phyloP scores from a whole-genome alignment of 1,140 invertebrate genomes.

The Onthophagus taurus region DNA sequence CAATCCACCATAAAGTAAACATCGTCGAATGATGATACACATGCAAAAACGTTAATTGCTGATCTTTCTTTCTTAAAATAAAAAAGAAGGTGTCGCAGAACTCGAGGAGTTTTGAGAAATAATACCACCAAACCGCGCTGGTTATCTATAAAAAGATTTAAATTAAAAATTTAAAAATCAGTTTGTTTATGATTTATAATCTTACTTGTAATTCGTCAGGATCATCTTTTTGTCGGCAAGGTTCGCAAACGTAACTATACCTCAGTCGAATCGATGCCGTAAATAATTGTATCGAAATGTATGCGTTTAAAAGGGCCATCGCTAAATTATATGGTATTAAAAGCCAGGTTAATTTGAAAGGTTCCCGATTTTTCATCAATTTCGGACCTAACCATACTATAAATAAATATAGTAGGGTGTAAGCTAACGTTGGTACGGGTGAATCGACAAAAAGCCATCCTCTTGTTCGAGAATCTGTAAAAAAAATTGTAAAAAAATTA shows the following conservation, averaged over 20 bases:
- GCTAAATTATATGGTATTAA: conserved; percentile 79
- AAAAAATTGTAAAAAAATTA: neutral
- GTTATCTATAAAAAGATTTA: conserved; percentile 59
- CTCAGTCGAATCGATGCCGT: conserved; percentile 61
- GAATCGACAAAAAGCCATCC: conserved; percentile 82
- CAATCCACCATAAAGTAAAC: conserved; percentile 92
- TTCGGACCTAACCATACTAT: conserved; percentile 74
- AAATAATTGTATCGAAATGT: conserved; percentile 68
- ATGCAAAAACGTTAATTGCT: conserved; percentile 81
- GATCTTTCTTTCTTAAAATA: conserved; percentile 78
- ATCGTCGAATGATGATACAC: conserved; percentile 90
- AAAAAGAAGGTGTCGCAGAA: conserved; percentile 91
- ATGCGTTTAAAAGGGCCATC: conserved; percentile 75
- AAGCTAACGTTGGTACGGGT: conserved; percentile 63
- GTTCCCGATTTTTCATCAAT: conserved; percentile 70
- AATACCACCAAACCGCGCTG: conserved; percentile 93
- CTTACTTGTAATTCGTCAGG: conserved; percentile 74
- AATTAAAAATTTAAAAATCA: conserved; percentile 13
- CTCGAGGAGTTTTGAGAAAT: conserved; percentile 88
- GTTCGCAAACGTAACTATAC: conserved; percentile 86
- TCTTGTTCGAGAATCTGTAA: conserved; percentile 69
- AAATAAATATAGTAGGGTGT: conserved; percentile 67
- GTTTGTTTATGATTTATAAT: neutral
- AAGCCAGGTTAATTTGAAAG: conserved; percentile 66
- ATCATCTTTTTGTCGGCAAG: conserved; percentile 69